Evolutionary conservation across 1,140 invertebrate species (phyloP), one percentile per base, ranked within the genome.

Genomic region (Argopecten irradians): DNA sequence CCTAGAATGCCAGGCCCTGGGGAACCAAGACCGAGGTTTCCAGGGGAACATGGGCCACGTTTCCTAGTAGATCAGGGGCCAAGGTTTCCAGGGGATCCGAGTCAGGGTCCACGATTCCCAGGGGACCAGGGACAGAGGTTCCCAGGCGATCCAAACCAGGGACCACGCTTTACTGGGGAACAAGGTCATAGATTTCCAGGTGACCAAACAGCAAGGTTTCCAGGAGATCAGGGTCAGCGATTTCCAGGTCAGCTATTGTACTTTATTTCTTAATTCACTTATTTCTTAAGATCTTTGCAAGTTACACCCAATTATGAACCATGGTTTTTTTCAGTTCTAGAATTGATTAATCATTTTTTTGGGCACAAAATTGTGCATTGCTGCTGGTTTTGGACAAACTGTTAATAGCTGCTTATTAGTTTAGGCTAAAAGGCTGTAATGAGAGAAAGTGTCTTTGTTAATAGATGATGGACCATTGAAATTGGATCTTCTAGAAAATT

Each of bases 101-200:
- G 83, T 83, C 85, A 43, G 83, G 43, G 43, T 43, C 43, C 35
- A 28, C 32, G 86, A 19, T 85, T 87, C 34, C 84, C 43, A 46
- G 55, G 22, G 87, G 83, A 34, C 34, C 89, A 85, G 34, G 88
- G 88, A 84, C 89, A 90, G 36, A 88, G 91, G 84, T 89, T 91
- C 43, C 90, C 92, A 14, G 88, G 90, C 43, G 92, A 93, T 84
- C 82, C 82, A 71, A 71, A 71, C 55, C 55, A 71, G 35, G 90
- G 91, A 28, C 88, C 88, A 9, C 84, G 89, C 39, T 82, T 92
- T 90, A 86, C 89, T 86, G 28, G 88, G 84, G 35, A 85, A 46
- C 71, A 82, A 86, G 86, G 43, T 9, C 28, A 85, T 33, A n/a
- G 83, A 83, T n/a, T 55, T 46, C 9, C 90, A 43, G 84, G 87